A percentile compares a stretch with the other conserved stretches of the same genome.
These are phyloP conservation scores for Punctoribates punctum DNA, from an alignment of 2,888 invertebrate genomes.

Conservation along the genomic window DNA sequence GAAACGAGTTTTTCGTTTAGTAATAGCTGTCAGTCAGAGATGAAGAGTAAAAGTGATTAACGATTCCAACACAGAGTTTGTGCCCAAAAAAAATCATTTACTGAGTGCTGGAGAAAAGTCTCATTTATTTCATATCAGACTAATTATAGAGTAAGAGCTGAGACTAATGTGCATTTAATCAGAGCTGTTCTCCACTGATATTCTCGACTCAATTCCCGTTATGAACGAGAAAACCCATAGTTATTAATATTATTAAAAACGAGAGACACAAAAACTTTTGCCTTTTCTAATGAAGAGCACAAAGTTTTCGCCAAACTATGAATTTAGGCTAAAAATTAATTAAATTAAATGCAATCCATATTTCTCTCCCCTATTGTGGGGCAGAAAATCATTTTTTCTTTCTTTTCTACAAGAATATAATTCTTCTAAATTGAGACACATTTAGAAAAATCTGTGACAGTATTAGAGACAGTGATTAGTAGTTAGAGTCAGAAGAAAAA, in stretches of 20 bases:
- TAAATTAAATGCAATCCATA: background rate
- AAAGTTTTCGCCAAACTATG: no score
- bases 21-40: background rate
- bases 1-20: background rate
- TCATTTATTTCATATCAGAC: conserved; percentile 3
- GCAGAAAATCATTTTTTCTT: background rate
- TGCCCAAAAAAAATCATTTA: conserved; percentile 9
- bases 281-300: background rate
- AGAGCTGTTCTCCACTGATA: background rate
- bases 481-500: conserved; percentile 5
- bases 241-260: no score
- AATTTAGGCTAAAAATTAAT: background rate
- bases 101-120: background rate
- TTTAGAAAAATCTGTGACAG: conserved; percentile 5
- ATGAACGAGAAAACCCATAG: no score
- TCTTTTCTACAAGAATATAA: background rate
- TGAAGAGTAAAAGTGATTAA: background rate
- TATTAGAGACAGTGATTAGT: background rate
- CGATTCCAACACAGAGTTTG: background rate
- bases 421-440: conserved; percentile 20
- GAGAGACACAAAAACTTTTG: background rate
- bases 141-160: background rate
- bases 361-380: no score
- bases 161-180: background rate
- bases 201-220: background rate